Evolutionary conservation across 2,797 vertebrate genomes (phyloP), one percentile per base, ranked within the genome.

Genomic region (Malurus leucopterus): DNA sequence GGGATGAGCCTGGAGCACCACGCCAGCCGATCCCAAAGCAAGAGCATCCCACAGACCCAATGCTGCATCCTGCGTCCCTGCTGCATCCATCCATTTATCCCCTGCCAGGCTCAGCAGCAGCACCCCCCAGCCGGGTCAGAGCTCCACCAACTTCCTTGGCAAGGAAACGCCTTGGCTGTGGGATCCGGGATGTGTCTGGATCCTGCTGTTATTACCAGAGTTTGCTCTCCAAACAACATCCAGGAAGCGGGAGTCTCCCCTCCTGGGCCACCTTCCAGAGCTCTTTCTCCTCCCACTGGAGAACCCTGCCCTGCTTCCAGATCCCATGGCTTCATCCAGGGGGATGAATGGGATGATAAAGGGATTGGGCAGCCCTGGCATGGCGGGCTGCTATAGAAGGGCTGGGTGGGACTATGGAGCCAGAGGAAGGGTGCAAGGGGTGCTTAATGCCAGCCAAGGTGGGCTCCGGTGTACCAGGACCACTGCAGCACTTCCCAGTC

Each of bases 161-260:
- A 10, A 68, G 89, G 86, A 88, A 89, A 62, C 5, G 17, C 67
- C 49, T 59, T 14, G 6, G 79, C 82, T 8, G 17, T 7, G 54
- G 59, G 75, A 70, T 84, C 24, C 20, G 11, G 86, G 79, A 89
- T 68, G 67, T 72, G 59, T 43, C 79, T 63, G 76, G 89, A 91
- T 93, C 86, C 89, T 80, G 69, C 86, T 82, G 63, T 72, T 78
- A 84, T 64, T 44, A 51, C 46, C 68, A 71, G 64, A 72, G 76
- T 75, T 89, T 82, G 51, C 41, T 72, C 84, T 79, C 64, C 61
- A 85, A 89, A 91, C 80, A 82, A 64, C 76, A 67, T 27, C 14
- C 80, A 83, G 89, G 86, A 93, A 90, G 51, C 71, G 14, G 34
- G 41, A 92, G 36, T 81, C 70, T 90, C 76, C 75, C 4, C 1